These are phyloP conservation scores for Zaprionus lineosus DNA, from an alignment of 2,888 invertebrate species.

Conservation along the genomic window DNA sequence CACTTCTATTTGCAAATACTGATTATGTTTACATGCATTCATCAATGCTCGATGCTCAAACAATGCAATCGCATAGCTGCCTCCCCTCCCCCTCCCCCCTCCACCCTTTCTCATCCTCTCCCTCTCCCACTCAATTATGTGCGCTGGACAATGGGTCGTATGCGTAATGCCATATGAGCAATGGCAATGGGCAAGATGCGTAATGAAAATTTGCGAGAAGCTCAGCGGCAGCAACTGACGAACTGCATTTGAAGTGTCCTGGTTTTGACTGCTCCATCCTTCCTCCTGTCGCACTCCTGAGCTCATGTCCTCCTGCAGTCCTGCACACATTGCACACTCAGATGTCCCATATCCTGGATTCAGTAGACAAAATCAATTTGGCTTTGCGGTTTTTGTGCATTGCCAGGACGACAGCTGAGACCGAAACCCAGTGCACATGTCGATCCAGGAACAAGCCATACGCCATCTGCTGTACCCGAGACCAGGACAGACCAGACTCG, in stretches of 20 bases:
- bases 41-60: constrained; percentile 73
- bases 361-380: constrained; percentile 77
- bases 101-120: not conserved
- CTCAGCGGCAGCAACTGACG: constrained; percentile 45
- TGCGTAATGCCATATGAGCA: constrained; percentile 73
- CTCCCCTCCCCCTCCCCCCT: not conserved
- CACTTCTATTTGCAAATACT: constrained; percentile 77
- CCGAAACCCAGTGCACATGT: constrained; percentile 55
- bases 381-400: constrained; percentile 71
- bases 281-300: not conserved
- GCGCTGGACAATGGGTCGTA: constrained; percentile 66
- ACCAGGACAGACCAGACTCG: not conserved
- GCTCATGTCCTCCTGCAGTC: not conserved
- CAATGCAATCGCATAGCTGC: constrained; percentile 40
- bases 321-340: not conserved
- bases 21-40: constrained; percentile 80
- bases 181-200: constrained; percentile 61
- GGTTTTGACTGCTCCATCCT: not conserved
- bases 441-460: constrained; percentile 26
- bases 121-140: constrained; percentile 54
- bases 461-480: too few species aligned
- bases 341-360: constrained; percentile 46
- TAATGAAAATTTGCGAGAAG: constrained; percentile 71
- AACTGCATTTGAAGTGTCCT: constrained; percentile 16
- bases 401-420: constrained; percentile 30